phyloP scores from a whole-genome alignment of 2,113 vertebrate species.

The Pseudorectes ferrugineus region DNA sequence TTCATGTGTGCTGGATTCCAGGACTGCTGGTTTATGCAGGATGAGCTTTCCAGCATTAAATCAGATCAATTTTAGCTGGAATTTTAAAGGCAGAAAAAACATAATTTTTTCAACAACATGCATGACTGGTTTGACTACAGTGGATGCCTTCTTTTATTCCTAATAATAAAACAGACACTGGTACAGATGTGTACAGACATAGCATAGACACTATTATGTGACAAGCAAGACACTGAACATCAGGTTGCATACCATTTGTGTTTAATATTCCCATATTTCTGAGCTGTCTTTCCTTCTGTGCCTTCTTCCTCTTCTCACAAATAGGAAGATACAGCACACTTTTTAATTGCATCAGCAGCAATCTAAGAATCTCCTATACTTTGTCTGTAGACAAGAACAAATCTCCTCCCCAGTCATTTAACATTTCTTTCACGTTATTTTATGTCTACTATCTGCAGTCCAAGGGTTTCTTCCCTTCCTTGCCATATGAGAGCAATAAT shows the following conservation, averaged over 20 bases:
- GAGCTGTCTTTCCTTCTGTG: neutral
- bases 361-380: neutral
- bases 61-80: neutral
- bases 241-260: neutral
- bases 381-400: neutral
- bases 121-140: neutral
- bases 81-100: neutral
- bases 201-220: neutral
- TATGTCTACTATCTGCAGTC: neutral
- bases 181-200: neutral
- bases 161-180: neutral
- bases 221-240: neutral
- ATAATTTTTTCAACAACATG: neutral
- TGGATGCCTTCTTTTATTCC: neutral
- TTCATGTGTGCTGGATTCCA: neutral
- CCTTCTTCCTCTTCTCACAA: neutral
- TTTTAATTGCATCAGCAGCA: neutral
- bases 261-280: neutral
- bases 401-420: neutral
- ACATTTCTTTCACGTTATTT: neutral
- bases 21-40: neutral
- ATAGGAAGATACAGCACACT: neutral
- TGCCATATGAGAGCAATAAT: neutral
- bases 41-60: neutral
- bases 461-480: neutral